Evolutionary conservation across 2,113 vertebrate species (phyloP).

Genomic region (Lagopus muta): DNA sequence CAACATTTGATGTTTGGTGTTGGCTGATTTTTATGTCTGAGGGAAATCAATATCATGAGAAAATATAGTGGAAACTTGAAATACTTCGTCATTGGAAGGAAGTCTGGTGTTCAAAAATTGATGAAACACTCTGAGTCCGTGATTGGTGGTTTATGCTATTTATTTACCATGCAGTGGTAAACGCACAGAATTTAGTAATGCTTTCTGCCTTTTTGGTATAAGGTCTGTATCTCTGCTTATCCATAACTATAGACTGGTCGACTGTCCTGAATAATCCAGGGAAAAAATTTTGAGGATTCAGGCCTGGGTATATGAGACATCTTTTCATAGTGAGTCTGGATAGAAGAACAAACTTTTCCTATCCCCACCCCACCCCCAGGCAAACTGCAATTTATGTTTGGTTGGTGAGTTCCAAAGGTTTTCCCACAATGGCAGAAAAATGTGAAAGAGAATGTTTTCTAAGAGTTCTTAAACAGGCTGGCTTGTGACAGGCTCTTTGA

Average conservation of each 20-base stretch:
- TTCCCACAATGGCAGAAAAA: background rate
- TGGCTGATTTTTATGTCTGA: background rate
- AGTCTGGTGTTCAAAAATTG: background rate
- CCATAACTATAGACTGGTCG: background rate
- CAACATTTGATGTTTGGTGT: background rate
- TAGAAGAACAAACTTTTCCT: background rate
- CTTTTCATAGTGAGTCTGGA: background rate
- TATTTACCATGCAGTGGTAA: background rate
- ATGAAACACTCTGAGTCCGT: background rate
- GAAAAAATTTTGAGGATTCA: background rate
- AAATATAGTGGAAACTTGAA: background rate
- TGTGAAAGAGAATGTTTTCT: background rate
- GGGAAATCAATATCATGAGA: background rate
- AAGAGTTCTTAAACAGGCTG: background rate
- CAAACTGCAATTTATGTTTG: background rate
- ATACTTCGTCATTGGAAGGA: background rate
- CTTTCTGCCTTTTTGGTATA: background rate
- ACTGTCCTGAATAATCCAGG: background rate
- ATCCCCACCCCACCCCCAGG: too few relatives aligned
- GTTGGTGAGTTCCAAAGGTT: background rate
- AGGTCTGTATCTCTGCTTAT: background rate
- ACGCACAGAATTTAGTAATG: background rate
- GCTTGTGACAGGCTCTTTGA: background rate
- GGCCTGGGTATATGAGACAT: background rate
- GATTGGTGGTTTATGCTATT: background rate